phyloP scores from a whole-genome alignment of 1,140 invertebrate genomes.

The Rhopalosiphum maidis region DNA sequence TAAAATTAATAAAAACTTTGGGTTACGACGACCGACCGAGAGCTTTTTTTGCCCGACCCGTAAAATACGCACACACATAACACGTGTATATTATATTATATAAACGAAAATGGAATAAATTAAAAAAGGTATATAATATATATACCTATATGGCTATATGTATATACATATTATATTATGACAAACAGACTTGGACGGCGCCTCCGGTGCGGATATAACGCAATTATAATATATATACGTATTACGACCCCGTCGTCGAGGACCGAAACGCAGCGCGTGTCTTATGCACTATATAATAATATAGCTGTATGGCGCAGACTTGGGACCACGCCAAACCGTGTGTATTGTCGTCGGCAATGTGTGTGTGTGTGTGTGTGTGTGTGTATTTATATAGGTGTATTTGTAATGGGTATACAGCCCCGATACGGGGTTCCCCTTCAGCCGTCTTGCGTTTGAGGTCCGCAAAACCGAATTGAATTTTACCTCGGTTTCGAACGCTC shows the following conservation, averaged over 20 bases:
- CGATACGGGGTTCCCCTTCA: neutral
- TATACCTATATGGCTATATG: too few species aligned
- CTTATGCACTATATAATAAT: neutral
- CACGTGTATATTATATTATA: neutral
- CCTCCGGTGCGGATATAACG: neutral
- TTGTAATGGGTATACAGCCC: neutral
- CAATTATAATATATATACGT: neutral
- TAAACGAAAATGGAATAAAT: neutral
- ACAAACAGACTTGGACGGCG: neutral
- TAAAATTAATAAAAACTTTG: neutral
- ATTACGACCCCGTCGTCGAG: neutral
- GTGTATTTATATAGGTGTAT: too few species aligned
- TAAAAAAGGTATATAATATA: neutral
- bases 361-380: neutral
- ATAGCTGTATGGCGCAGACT: neutral
- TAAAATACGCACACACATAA: neutral
- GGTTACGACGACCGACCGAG: neutral
- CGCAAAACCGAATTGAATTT: conserved; percentile 24
- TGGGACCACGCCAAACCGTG: neutral
- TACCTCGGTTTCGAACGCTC: neutral
- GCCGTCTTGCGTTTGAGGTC: neutral
- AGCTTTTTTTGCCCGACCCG: neutral
- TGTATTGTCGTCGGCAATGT: neutral
- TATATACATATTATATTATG: neutral
- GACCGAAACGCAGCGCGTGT: neutral